These are phyloP conservation scores for Pinna nobilis DNA, from an alignment of 1,140 invertebrate species.

Conservation along the genomic window DNA sequence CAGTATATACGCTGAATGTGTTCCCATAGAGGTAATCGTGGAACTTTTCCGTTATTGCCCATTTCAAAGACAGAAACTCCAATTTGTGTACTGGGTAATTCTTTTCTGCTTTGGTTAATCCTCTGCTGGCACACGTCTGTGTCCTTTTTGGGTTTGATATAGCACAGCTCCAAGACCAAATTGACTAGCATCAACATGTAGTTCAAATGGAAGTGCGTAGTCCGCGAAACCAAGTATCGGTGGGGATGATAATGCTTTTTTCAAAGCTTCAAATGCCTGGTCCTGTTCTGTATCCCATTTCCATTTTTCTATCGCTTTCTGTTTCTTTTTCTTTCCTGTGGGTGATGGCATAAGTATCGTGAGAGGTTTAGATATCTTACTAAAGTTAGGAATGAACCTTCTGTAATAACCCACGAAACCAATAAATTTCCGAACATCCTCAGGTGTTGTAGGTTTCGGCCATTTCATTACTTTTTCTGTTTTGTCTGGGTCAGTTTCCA, in stretches of 20 bases:
- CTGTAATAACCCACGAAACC: conserved; percentile 44
- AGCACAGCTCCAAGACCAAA: conserved; percentile 56
- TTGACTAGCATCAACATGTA: conserved; percentile 47
- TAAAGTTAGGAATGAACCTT: conserved; percentile 52
- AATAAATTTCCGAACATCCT: conserved; percentile 59
- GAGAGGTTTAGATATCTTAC: conserved; percentile 45
- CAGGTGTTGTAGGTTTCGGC: conserved; percentile 56
- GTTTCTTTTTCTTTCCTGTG: conserved; percentile 9
- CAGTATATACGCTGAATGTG: conserved; percentile 35
- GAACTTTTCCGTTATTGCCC: conserved; percentile 33
- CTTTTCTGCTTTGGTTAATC: conserved; percentile 35
- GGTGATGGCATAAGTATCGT: conserved; percentile 36
- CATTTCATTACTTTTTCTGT: conserved; percentile 52
- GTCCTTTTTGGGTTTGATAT: conserved; percentile 50
- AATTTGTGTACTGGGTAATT: conserved; percentile 38
- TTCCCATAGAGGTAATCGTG: conserved; percentile 42
- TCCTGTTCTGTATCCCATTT: conserved; percentile 25
- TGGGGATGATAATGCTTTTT: conserved; percentile 21
- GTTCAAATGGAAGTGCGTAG: conserved; percentile 28
- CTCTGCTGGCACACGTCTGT: conserved; percentile 43
- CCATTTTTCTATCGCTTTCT: conserved; percentile 7
- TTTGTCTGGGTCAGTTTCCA: conserved; percentile 60
- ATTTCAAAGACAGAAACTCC: conserved; percentile 35
- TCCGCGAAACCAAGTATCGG: conserved; percentile 47
- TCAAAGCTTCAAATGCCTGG: conserved; percentile 42